Evolutionary conservation across 2,888 invertebrate genomes (phyloP).

Genomic region (Xestobium rufovillosum): DNA sequence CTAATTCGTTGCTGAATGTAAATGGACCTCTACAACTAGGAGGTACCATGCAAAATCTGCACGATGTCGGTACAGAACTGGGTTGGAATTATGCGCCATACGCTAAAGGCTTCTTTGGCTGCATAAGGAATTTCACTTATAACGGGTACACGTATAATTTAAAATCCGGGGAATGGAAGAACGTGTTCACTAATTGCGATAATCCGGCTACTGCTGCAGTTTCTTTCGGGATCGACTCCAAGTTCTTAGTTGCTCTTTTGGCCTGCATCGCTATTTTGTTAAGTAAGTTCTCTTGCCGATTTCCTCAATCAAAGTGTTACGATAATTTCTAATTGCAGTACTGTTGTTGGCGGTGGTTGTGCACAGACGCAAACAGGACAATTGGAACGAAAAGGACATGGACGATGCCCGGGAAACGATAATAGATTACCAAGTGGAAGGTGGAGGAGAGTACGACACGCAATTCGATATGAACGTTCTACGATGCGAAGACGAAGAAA

Average conservation of each 20-base stretch:
- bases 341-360: constrained; percentile 85
- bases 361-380: constrained; percentile 78
- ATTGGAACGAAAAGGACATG: constrained; percentile 82
- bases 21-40: constrained; percentile 86
- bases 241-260: constrained; percentile 82
- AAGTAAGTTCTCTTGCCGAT: constrained; percentile 62
- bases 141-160: constrained; percentile 85
- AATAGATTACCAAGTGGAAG: constrained; percentile 96
- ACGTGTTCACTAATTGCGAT: constrained; percentile 69
- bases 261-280: constrained; percentile 79
- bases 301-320: neutral
- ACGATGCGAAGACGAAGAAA: constrained; percentile 38
- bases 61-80: constrained; percentile 52
- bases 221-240: constrained; percentile 76
- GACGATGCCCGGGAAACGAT: constrained; percentile 97
- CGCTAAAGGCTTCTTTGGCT: constrained; percentile 72
- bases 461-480: constrained; percentile 83
- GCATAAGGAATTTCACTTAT: constrained; percentile 84
- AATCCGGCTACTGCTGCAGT: constrained; percentile 66
- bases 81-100: constrained; percentile 67
- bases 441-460: constrained; percentile 96
- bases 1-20: constrained; percentile 46
- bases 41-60: constrained; percentile 61
- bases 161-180: constrained; percentile 59
- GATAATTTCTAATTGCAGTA: constrained; percentile 46